phyloP scores from a whole-genome alignment of 2,888 invertebrate species.

The Drosophila pseudotakahashii region DNA sequence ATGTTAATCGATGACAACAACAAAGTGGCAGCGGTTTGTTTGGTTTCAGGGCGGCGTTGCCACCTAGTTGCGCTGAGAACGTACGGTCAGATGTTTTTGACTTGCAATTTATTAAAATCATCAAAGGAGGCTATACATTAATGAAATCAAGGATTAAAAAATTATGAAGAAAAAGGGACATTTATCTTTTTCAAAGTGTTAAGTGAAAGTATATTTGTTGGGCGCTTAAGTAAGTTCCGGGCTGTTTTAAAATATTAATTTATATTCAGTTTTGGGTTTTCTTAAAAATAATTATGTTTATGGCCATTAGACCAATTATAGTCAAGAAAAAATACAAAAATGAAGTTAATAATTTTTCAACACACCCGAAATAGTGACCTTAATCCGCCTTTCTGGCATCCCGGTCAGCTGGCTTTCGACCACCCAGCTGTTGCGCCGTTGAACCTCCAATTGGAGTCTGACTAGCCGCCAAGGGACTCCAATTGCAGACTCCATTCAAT shows the following conservation, averaged over 20 bases:
- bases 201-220: too few relatives aligned
- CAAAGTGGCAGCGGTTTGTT: slow-evolving; percentile 69
- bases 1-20: slow-evolving; percentile 71
- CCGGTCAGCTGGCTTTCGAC: slow-evolving; percentile 58
- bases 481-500: slow-evolving; percentile 49
- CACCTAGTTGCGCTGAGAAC: slow-evolving; percentile 32
- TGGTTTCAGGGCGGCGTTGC: slow-evolving; percentile 68
- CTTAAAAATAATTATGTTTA: neutral
- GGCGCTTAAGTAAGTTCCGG: neutral
- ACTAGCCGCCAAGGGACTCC: slow-evolving; percentile 31
- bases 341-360: neutral
- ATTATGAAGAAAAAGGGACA: too few relatives aligned
- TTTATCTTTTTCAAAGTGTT: accelerated
- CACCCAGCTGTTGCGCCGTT: slow-evolving; percentile 55
- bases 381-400: slow-evolving; percentile 57
- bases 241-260: neutral
- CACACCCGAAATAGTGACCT: neutral
- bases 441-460: slow-evolving; percentile 26
- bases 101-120: neutral
- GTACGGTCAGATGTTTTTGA: neutral
- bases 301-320: neutral
- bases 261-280: neutral
- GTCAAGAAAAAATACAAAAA: neutral
- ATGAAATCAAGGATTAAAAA: too few relatives aligned
- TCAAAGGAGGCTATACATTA: neutral